Evolutionary conservation across 2,888 invertebrate genomes (phyloP).

Genomic region (Hemithea aestivaria): DNA sequence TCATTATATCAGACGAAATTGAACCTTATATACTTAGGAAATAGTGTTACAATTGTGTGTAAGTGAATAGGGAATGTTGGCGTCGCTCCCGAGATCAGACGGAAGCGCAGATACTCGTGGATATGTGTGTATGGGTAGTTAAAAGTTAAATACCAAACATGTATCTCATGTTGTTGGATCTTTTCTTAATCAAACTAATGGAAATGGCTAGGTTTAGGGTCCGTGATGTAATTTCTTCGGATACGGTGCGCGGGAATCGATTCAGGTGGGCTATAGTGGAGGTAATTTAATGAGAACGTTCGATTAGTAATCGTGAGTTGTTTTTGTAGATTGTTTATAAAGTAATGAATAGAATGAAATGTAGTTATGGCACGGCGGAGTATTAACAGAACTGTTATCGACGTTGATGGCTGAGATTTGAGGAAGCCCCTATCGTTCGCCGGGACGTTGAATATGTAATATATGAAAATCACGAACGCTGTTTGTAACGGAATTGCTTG

Average conservation of each 20-base stretch:
- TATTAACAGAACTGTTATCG: slow-evolving; percentile 20
- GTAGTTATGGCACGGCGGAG: slow-evolving; percentile 16
- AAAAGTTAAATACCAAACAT: slow-evolving; percentile 71
- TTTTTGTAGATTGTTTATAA: slow-evolving; percentile 20
- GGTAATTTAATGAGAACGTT: slow-evolving; percentile 17
- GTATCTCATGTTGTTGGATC: slow-evolving; percentile 52
- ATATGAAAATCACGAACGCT: slow-evolving; percentile 18
- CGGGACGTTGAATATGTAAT: slow-evolving; percentile 18
- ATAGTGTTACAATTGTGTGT: slow-evolving; percentile 29
- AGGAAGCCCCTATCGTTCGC: slow-evolving; percentile 17
- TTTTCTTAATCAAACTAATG: slow-evolving; percentile 71
- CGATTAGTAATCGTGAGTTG: slow-evolving; percentile 15
- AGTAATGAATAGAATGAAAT: slow-evolving; percentile 19
- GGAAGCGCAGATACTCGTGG: slow-evolving; percentile 45
- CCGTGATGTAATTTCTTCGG: slow-evolving; percentile 42
- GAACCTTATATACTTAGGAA: slow-evolving; percentile 10
- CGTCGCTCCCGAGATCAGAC: slow-evolving; percentile 38
- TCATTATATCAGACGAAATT: slow-evolving; percentile 28
- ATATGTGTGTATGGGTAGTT: slow-evolving; percentile 57
- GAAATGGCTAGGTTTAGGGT: slow-evolving; percentile 53
- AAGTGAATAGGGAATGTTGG: slow-evolving; percentile 32
- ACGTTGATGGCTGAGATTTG: slow-evolving; percentile 17
- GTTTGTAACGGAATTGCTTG: slow-evolving; percentile 13
- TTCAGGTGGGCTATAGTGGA: slow-evolving; percentile 20
- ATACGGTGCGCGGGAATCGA: slow-evolving; percentile 33